These are phyloP conservation scores for Perizoma affinitatum DNA, from an alignment of 2,888 invertebrate genomes.

Conservation along the genomic window DNA sequence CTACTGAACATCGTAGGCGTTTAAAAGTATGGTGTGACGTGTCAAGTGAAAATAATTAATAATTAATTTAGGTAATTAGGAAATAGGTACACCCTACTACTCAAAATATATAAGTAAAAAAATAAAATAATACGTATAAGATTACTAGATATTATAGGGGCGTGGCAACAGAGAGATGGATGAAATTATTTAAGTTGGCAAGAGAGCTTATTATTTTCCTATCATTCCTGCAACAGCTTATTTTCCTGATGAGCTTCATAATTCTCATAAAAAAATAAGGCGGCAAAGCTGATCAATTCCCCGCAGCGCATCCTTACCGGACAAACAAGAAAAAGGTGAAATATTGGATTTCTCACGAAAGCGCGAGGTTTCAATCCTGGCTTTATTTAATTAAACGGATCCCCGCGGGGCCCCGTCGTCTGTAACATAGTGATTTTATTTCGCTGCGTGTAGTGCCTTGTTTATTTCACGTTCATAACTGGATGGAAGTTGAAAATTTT, in stretches of 20 bases:
- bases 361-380: constrained; percentile 70
- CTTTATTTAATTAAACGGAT: constrained; percentile 72
- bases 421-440: constrained; percentile 53
- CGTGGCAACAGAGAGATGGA: too few relatives aligned
- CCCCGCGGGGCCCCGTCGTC: constrained; percentile 59
- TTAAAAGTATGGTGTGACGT: too few relatives aligned
- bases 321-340: constrained; percentile 59
- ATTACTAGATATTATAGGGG: too few relatives aligned
- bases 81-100: too few relatives aligned
- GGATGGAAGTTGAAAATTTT: background rate
- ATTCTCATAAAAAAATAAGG: constrained; percentile 14
- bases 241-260: constrained; percentile 26
- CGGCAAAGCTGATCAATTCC: constrained; percentile 44
- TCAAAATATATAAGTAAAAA: too few relatives aligned
- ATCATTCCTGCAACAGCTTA: constrained; percentile 8
- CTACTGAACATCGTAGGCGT: too few relatives aligned
- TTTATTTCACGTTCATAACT: constrained; percentile 18
- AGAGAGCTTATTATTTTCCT: too few relatives aligned
- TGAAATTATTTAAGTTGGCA: too few relatives aligned
- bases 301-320: constrained; percentile 43
- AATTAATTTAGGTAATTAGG: too few relatives aligned
- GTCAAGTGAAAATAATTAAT: too few relatives aligned
- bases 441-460: constrained; percentile 22
- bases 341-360: constrained; percentile 63
- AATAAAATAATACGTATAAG: too few relatives aligned